Evolutionary conservation across 2,113 vertebrate species (phyloP), one percentile per base, ranked within the genome.

Genomic region (Furnarius figulus): DNA sequence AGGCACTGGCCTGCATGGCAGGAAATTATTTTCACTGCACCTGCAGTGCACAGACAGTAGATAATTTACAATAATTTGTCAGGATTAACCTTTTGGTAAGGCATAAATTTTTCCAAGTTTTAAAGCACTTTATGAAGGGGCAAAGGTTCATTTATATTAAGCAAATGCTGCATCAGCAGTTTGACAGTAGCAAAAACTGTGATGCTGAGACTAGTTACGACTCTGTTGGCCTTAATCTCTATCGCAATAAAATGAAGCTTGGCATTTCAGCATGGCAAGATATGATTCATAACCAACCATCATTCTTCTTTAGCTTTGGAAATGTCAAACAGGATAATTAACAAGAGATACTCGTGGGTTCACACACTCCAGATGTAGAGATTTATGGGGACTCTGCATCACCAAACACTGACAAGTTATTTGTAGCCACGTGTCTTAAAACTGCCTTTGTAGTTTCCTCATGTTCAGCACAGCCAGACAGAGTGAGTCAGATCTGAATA

Each of bases 31-130:
- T 95, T 91, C 85, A 58, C 35, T 22, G 63, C 65, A 95, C 83
- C 83, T 82, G 62, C 81, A 80, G 65, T 3, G 2, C 27, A 24
- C 37, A 94, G 86, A 84, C 62, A 94, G 81, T 47, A 93, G 84
- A 95, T 86, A 90, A 97, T 89, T 97, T 94, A 95, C 87, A 92
- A 85, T 90, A 67, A 97, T 97, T 97, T 96, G 55, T 90, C 95
- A 96, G 93, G 88, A 97, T 98, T 97, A 97, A 96, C 95, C 96
- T 98, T 98, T 97, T 89, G 91, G 87, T 97, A 95, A 96, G 91
- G 87, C 81, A 94, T 94, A 97, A 76, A 61, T 97, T 95, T 97
- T 94, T 92, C 87, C 93, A 85, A 88, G 80, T 95, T 91, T 94
- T 95, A 97, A 97, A 97, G 87, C 71, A 81, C 89, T 97, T 97